These are phyloP conservation scores for Forbesichthys papilliferus DNA, from an alignment of 2,113 vertebrate species.

Conservation along the genomic window DNA sequence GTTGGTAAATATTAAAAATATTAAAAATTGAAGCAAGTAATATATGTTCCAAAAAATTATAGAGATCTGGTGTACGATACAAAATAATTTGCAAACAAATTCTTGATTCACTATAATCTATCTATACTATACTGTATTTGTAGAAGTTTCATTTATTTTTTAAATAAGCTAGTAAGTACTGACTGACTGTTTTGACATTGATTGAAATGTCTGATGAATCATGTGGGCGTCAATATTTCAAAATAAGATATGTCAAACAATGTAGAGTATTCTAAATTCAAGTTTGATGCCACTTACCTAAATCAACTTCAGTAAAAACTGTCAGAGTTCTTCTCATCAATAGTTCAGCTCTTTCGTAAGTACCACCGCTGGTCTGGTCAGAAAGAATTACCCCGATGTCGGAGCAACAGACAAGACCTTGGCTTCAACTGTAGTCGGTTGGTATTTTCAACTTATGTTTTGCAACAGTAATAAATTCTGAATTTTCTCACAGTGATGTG, in stretches of 20 bases:
- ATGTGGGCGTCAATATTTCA: neutral
- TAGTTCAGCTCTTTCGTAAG: neutral
- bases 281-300: constrained; percentile 34
- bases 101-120: too few species aligned
- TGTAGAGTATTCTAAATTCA: neutral
- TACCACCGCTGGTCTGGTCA: constrained; percentile 14
- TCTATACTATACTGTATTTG: too few species aligned
- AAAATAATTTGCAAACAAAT: too few species aligned
- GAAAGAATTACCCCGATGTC: constrained; percentile 18
- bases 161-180: neutral
- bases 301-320: neutral
- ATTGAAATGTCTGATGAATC: neutral
- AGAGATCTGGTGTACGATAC: too few species aligned
- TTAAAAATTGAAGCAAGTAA: too few species aligned
- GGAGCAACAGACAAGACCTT: neutral
- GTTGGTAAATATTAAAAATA: too few species aligned
- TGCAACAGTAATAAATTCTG: constrained; percentile 6
- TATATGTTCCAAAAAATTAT: too few species aligned
- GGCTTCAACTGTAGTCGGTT: neutral
- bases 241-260: neutral
- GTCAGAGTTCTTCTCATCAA: neutral
- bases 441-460: neutral
- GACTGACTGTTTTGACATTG: neutral
- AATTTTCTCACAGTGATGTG: neutral
- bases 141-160: too few species aligned